Evolutionary conservation across 2,888 invertebrate genomes (phyloP).

Genomic region (Aleiodes alternator): DNA sequence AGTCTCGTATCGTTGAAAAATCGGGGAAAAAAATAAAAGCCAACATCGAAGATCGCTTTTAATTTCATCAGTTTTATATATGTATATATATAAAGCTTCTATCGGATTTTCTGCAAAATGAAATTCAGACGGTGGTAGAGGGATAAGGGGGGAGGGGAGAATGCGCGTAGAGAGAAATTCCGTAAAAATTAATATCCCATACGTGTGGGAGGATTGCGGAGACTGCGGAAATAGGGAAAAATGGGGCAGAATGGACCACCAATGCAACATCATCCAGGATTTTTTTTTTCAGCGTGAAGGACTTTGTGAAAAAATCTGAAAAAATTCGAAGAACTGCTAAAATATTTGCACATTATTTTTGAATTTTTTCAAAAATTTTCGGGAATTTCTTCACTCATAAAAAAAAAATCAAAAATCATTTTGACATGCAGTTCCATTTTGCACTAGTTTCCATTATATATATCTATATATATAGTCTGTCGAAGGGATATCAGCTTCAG

Average conservation of each 20-base stretch:
- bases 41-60: constrained; percentile 55
- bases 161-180: constrained; percentile 58
- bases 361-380: no score
- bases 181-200: constrained; percentile 72
- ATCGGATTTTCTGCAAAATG: constrained; percentile 55
- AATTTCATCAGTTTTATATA: constrained; percentile 57
- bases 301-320: no score
- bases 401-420: no score
- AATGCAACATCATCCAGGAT: no score
- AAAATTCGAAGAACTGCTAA: no score
- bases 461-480: constrained; percentile 1
- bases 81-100: constrained; percentile 7
- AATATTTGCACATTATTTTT: no score
- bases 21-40: constrained; percentile 35
- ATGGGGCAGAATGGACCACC: no score
- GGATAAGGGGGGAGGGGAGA: constrained; percentile 21
- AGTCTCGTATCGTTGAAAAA: constrained; percentile 14
- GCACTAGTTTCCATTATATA: no score
- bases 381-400: no score
- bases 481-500: constrained; percentile 42
- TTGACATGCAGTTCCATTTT: no score
- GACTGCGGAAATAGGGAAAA: no score
- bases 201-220: constrained; percentile 57
- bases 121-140: constrained; percentile 54
- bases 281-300: no score